Evolutionary conservation across 2,888 invertebrate genomes (phyloP), one percentile per base, ranked within the genome.

Genomic region (Microplitis manilae): DNA sequence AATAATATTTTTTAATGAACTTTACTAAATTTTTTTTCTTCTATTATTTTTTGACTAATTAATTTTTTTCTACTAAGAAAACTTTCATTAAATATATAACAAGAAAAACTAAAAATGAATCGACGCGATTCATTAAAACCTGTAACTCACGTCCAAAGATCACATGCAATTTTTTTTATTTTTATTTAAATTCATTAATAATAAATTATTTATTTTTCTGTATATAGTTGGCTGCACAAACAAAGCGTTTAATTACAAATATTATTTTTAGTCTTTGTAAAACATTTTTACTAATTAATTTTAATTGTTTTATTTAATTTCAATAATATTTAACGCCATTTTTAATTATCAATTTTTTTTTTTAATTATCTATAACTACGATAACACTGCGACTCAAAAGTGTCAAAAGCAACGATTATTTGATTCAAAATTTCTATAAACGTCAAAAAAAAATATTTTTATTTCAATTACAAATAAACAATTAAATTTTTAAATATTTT

Each of bases 161-260:
- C 75, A 76, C 65, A 65, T 76, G 71, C 75, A 59, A 41, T 17
- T 65, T 30, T 30, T 4, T 4, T 4, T 30, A 2, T 30, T 30
- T 30, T 30, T 30, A 30, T 30, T 30, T 30, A 30, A 30, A 30
- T 30, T 30, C 2, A 30, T 30, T 30, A 62, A 15, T 15, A 62
- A 62, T 62, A 15, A 62, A 62, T 75, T 69, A 20, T 17, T 68
- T 30, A 61, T 70, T 39, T 41, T 60, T 13, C 39, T 67, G 15
- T 60, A 60, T 62, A 62, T 64, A 17, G 65, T 65, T 76, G 71
- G 76, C 60, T 62, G 80, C 77, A 75, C 75, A 75, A 80, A 76
- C 67, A 80, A 76, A 78, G 78, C 79, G 75, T 77, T 67, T 65
- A 69, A 64, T 76, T 73, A 15, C 15, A 60, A 68, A 59, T 73